These are phyloP conservation scores for Melanogrammus aeglefinus DNA, from an alignment of 2,797 vertebrate species.

Conservation along the genomic window DNA sequence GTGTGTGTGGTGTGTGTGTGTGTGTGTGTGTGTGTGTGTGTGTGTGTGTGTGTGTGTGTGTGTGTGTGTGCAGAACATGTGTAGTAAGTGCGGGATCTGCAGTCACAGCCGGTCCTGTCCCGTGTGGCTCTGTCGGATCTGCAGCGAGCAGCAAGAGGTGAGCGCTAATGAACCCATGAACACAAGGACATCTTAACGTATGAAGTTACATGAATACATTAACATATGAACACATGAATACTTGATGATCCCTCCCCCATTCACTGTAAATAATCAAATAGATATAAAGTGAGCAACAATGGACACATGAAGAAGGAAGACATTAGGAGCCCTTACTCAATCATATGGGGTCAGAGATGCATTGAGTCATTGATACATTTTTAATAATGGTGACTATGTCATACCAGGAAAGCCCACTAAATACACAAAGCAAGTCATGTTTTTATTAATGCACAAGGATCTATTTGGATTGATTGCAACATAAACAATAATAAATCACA, in stretches of 20 bases:
- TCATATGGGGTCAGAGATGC: not conserved
- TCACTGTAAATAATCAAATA: not conserved
- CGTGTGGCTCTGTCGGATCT: slow-evolving; percentile 92
- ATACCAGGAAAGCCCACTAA: not conserved
- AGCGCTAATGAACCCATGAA: slow-evolving; percentile 31
- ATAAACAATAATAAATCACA: not conserved
- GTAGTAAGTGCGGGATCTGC: slow-evolving; percentile 85
- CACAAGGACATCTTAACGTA: not conserved
- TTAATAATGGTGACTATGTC: not conserved
- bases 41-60: not conserved
- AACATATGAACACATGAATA: not conserved
- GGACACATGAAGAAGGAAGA: too few species aligned
- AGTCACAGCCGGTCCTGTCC: slow-evolving; percentile 76
- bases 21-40: slow-evolving; percentile 4
- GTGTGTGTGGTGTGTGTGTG: not conserved
- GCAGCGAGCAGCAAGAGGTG: slow-evolving; percentile 92
- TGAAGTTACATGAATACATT: not conserved
- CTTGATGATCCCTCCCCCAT: not conserved
- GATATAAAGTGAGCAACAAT: not conserved
- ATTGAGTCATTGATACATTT: not conserved
- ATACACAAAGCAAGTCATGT: not conserved
- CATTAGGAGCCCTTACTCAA: not conserved
- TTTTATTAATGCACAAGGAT: not conserved
- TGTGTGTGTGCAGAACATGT: slow-evolving; percentile 79
- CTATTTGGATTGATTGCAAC: not conserved